Percentiles rank a stretch among this genome's conserved stretches.
Evolutionary conservation across 2,888 invertebrate genomes (phyloP).

Genomic region (Gymnosoma rotundatum): DNA sequence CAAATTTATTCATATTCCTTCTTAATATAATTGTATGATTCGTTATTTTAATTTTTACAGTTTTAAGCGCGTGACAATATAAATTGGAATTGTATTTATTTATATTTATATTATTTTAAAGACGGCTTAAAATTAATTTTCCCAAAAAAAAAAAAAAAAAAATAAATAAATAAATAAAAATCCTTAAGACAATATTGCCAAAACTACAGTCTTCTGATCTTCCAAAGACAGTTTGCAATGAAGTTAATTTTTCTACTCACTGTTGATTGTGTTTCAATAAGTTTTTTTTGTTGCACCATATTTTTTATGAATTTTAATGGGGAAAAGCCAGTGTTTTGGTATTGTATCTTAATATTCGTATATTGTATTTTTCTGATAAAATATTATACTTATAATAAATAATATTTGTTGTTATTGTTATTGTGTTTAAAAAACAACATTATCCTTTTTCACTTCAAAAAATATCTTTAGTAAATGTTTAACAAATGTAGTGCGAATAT

Average conservation of each 20-base stretch:
- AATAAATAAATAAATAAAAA: no score
- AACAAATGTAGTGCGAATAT: constrained; percentile 19
- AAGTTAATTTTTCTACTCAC: constrained; percentile 3
- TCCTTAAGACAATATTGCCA: no score
- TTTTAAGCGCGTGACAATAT: no score
- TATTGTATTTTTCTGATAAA: constrained; percentile 43
- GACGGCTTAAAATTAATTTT: no score
- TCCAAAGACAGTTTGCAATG: no score
- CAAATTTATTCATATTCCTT: no score
- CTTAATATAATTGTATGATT: no score
- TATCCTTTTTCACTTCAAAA: constrained; percentile 34
- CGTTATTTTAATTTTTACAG: no score
- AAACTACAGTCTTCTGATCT: no score
- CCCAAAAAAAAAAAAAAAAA: no score
- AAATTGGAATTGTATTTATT: no score
- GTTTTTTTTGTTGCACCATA: neutral
- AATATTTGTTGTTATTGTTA: constrained; percentile 53
- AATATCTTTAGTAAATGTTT: neutral
- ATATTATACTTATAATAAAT: constrained; percentile 59
- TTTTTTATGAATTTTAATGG: constrained; percentile 1
- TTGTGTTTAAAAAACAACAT: constrained; percentile 44
- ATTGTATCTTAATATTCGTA: constrained; percentile 38
- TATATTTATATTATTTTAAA: no score
- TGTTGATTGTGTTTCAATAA: constrained; percentile 28
- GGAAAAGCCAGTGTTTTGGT: constrained; percentile 34